These are phyloP conservation scores for Rafetus swinhoei DNA, from an alignment of 2,113 vertebrate genomes.

Conservation along the genomic window DNA sequence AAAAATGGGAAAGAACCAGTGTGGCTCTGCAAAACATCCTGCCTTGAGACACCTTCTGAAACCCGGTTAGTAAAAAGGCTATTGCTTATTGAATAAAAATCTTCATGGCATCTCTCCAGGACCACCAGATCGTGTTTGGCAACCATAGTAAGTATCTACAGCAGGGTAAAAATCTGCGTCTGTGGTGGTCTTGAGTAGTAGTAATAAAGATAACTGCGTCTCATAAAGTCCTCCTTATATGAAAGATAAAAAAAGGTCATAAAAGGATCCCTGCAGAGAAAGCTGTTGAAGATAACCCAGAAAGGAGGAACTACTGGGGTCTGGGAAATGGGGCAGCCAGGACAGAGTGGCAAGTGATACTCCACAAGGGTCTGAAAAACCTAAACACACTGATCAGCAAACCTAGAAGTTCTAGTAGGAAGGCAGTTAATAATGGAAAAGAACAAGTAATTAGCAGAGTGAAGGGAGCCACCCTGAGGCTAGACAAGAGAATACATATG, in stretches of 20 bases:
- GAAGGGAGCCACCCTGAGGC: background rate
- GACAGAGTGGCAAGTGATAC: background rate
- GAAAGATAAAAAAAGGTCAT: background rate
- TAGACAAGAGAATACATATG: background rate
- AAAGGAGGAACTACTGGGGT: background rate
- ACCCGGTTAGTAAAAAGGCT: too few species aligned
- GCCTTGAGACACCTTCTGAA: background rate
- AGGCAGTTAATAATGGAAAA: background rate
- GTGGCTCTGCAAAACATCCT: background rate
- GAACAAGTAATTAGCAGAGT: background rate
- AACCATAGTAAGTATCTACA: background rate
- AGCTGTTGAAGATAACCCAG: background rate
- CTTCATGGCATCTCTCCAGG: background rate
- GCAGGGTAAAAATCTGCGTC: background rate
- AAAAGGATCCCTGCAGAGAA: background rate
- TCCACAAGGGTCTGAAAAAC: background rate
- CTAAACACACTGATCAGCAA: background rate
- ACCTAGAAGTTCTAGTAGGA: background rate
- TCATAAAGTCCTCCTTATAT: background rate
- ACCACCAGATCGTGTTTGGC: background rate
- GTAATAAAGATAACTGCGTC: background rate
- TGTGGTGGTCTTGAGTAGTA: background rate
- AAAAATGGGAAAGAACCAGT: background rate
- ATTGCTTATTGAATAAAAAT: background rate
- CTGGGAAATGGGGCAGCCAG: background rate